Base-by-base conservation (phyloP, 2,113 vertebrate species). In the Megalops atlanticus region DNA sequence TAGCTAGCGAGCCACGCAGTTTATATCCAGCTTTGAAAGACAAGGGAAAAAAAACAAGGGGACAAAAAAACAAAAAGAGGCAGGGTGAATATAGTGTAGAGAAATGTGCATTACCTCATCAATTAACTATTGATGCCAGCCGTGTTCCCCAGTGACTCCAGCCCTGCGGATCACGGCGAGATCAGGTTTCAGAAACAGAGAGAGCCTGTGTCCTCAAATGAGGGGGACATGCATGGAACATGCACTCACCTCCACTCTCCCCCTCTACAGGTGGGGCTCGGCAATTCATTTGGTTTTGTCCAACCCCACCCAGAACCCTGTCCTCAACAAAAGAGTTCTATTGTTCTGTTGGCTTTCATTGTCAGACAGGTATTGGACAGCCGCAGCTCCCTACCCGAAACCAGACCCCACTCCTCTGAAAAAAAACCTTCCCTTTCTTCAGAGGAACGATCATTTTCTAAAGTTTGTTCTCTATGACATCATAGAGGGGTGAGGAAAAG, bases 1-100 rank as follows among this genome's bases (percentile, higher is more conserved):
- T 94, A 93, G 94, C 91, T 94, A 95, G 91, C 83, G 94, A 94
- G 92, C 93, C 94, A 33, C 93, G 93, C 76, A 95, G 93, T 91
- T 95, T 95, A 94, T 95, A 95, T 94, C 93, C 94, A 92, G 92
- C 93, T 93, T 92, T 87, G 87, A 88, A 86, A 87, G 87, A 87
- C 80, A 82, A 84, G 84, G 85, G 75, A 75, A 74, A 75, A 79
- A 85, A 80, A 84, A 85, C 81, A 54, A 84, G 74, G 68, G 39
- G 77, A 76, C 74, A 81, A 81, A 68, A 58, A 76, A 81, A n/a
- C 36, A 77, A 73, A 79, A 83, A 79, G 70, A 84, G 86, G 88
- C 82, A 91, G 90, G 82, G 85, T 93, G 89, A 92, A 90, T 89
- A 89, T 54, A 85, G 79, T 76, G 81, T 64, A 76, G 79, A 86